Conservation (phyloP, 2,888 invertebrate genomes). For the Eucriotettix oculatus region DNA sequence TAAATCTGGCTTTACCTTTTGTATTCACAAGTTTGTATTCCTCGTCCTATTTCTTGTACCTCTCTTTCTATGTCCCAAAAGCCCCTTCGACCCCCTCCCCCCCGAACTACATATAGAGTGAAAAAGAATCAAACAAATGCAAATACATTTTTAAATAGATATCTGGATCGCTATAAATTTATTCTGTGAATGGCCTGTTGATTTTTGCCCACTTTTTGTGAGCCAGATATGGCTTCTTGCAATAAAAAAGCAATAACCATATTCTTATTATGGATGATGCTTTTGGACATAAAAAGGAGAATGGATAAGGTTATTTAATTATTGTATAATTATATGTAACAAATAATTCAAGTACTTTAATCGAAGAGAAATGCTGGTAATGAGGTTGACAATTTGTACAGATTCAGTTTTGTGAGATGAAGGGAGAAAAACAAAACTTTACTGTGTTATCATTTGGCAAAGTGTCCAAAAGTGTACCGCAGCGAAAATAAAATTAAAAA, state of each 20-base stretch:
- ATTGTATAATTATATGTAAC: conserved; percentile 2
- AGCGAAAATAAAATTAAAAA: background rate
- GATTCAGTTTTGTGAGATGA: conserved; percentile 10
- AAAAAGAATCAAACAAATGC: background rate
- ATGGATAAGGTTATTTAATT: conserved; percentile 4
- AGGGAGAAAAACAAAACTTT: conserved; percentile 6
- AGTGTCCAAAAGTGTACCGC: conserved; percentile 1
- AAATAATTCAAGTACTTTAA: background rate
- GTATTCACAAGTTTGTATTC: background rate
- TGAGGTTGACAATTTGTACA: conserved; percentile 8
- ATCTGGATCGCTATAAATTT: background rate
- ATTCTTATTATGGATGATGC: conserved; percentile 27
- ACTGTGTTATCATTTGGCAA: conserved; percentile 9
- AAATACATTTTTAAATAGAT: background rate
- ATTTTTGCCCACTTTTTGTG: conserved; percentile 12
- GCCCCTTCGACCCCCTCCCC: background rate
- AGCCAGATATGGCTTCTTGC: conserved; percentile 28
- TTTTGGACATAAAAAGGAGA: conserved; percentile 31
- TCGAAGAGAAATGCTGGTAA: conserved; percentile 2
- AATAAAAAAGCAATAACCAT: conserved; percentile 37
- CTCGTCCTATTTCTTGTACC: background rate
- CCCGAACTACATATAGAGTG: background rate
- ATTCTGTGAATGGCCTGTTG: conserved; percentile 1
- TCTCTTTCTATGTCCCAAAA: background rate
- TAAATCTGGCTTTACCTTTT: background rate